Conservation (phyloP, 2,888 invertebrate species). For the Machimus atricapillus region DNA sequence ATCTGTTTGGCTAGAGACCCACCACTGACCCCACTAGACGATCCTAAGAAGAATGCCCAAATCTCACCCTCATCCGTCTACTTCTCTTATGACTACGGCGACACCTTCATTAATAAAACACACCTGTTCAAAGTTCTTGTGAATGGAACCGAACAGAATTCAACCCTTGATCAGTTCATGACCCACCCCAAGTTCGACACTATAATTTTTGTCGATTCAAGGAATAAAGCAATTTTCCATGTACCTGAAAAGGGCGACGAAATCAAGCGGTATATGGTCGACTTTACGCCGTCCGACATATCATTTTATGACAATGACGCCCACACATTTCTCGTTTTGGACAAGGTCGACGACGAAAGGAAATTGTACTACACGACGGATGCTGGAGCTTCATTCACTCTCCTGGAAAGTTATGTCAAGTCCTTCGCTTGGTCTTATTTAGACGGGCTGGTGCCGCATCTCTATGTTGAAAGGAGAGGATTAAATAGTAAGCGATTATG, state of each 20-base stretch:
- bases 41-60: slow-evolving; percentile 64
- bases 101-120: slow-evolving; percentile 78
- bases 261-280: slow-evolving; percentile 70
- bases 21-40: slow-evolving; percentile 58
- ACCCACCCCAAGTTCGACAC: slow-evolving; percentile 82
- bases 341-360: slow-evolving; percentile 72
- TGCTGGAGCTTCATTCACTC: slow-evolving; percentile 75
- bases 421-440: slow-evolving; percentile 77
- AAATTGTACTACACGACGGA: slow-evolving; percentile 78
- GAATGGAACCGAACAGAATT: slow-evolving; percentile 66
- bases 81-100: slow-evolving; percentile 88
- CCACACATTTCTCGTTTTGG: slow-evolving; percentile 75
- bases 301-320: slow-evolving; percentile 77
- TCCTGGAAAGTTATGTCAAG: slow-evolving; percentile 77
- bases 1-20: slow-evolving; percentile 84
- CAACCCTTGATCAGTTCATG: slow-evolving; percentile 82
- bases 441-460: slow-evolving; percentile 64
- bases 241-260: slow-evolving; percentile 76
- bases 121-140: slow-evolving; percentile 69
- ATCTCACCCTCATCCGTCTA: slow-evolving; percentile 75
- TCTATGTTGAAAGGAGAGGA: slow-evolving; percentile 73
- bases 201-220: slow-evolving; percentile 84
- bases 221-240: slow-evolving; percentile 77
- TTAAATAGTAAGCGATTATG: not conserved
- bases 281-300: slow-evolving; percentile 80